Evolutionary conservation across 2,888 invertebrate species (phyloP).

Genomic region (Vannuccia rotundouncinata): DNA sequence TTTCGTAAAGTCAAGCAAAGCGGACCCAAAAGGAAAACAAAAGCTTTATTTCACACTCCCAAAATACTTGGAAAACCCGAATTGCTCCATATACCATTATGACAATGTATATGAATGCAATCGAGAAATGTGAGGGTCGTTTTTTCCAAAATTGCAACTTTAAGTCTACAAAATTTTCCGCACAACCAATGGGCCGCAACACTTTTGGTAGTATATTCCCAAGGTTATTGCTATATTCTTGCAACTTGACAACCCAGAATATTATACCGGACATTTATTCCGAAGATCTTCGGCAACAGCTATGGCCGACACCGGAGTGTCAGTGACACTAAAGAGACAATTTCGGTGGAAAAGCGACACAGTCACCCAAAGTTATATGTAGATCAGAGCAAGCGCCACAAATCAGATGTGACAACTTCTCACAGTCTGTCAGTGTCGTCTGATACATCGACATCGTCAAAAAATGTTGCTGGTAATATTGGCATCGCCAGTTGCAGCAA

Average conservation of each 20-base stretch:
- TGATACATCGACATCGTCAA: neutral
- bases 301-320: neutral
- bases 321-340: neutral
- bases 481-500: no score
- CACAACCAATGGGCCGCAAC: neutral
- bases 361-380: slow-evolving; percentile 8
- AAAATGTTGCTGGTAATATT: no score
- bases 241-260: no score
- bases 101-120: neutral
- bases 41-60: neutral
- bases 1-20: neutral
- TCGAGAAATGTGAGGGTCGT: neutral
- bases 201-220: neutral
- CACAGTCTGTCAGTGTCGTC: neutral
- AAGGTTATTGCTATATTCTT: no score
- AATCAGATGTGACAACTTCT: neutral
- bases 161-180: neutral
- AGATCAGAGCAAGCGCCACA: slow-evolving; percentile 6
- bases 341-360: slow-evolving; percentile 17
- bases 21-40: neutral
- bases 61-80: neutral
- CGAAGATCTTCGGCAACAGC: slow-evolving; percentile 7
- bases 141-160: neutral
- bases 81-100: neutral
- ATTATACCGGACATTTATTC: no score